These are phyloP conservation scores for Chamaetylas fuelleborni DNA, from an alignment of 2,113 vertebrate species.

Conservation along the genomic window DNA sequence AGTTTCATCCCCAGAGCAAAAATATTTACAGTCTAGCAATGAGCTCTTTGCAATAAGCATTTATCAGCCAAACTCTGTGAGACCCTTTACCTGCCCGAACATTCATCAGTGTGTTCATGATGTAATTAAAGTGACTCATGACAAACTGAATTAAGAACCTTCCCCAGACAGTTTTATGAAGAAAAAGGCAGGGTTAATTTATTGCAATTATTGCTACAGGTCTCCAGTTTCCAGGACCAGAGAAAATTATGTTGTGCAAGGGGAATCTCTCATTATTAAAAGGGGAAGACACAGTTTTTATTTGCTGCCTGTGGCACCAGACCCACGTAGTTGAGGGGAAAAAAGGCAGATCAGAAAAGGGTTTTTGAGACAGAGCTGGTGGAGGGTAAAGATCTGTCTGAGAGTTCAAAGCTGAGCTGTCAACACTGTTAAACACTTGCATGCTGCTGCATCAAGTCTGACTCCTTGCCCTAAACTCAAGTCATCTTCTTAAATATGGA, in stretches of 20 bases:
- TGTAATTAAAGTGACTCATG: constrained; percentile 62
- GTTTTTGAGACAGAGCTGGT: not conserved
- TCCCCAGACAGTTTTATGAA: constrained; percentile 60
- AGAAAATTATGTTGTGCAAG: constrained; percentile 23
- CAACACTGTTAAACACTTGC: not conserved
- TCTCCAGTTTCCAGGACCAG: constrained; percentile 15
- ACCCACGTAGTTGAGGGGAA: fast-evolving
- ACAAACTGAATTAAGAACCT: constrained; percentile 58
- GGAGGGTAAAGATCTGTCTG: not conserved
- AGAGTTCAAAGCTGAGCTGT: not conserved
- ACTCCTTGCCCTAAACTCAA: not conserved
- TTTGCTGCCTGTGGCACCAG: not conserved
- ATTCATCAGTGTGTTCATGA: constrained; percentile 24
- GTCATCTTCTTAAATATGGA: not conserved
- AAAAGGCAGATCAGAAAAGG: not conserved
- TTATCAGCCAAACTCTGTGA: constrained; percentile 27
- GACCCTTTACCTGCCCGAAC: constrained; percentile 56
- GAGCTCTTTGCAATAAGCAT: constrained; percentile 28
- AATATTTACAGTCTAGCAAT: constrained; percentile 44
- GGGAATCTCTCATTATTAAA: constrained; percentile 40
- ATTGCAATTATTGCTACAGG: constrained; percentile 47
- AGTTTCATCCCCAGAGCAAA: constrained; percentile 29
- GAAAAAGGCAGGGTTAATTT: constrained; percentile 4
- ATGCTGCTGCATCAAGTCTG: not conserved
- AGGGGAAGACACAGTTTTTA: not conserved